phyloP scores from a whole-genome alignment of 2,888 invertebrate species.

The Drosophila peninsularis region DNA sequence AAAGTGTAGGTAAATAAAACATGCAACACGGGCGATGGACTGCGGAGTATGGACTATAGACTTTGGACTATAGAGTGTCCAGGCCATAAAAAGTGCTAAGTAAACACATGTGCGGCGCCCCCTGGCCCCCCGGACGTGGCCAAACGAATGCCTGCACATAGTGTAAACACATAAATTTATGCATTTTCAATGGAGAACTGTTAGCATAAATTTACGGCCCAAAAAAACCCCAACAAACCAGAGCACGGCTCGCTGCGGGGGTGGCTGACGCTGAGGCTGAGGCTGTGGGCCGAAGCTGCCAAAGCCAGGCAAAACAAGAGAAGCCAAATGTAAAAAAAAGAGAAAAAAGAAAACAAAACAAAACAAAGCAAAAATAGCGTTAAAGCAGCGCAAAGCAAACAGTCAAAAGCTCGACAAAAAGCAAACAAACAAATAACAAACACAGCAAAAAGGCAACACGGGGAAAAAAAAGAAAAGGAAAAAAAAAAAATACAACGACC shows the following conservation, averaged over 20 bases:
- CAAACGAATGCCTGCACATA: slow-evolving; percentile 73
- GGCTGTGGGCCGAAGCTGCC: slow-evolving; percentile 20
- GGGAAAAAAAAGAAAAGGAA: slow-evolving; percentile 16
- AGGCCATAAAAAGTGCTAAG: slow-evolving; percentile 76
- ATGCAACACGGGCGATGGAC: slow-evolving; percentile 36
- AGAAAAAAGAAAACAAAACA: slow-evolving; percentile 55
- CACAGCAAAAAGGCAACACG: slow-evolving; percentile 70
- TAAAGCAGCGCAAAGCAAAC: slow-evolving; percentile 77
- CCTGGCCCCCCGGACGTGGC: slow-evolving; percentile 3
- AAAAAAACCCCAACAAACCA: slow-evolving; percentile 36
- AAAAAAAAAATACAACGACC: slow-evolving; percentile 22
- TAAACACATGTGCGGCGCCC: slow-evolving; percentile 70
- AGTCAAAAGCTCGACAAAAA: slow-evolving; percentile 65
- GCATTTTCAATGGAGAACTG: slow-evolving; percentile 80
- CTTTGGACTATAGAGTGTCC: slow-evolving; percentile 31
- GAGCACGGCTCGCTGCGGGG: slow-evolving; percentile 7
- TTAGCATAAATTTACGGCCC: slow-evolving; percentile 78
- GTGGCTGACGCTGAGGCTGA: background rate
- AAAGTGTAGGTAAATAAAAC: slow-evolving; percentile 69
- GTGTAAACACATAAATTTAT: slow-evolving; percentile 80
- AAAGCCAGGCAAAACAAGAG: slow-evolving; percentile 36
- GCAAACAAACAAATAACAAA: slow-evolving; percentile 63
- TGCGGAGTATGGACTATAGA: slow-evolving; percentile 14
- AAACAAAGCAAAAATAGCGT: slow-evolving; percentile 71
- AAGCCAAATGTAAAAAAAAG: slow-evolving; percentile 43